phyloP scores from a whole-genome alignment of 1,140 invertebrate genomes.

The Phocides pigmalion region DNA sequence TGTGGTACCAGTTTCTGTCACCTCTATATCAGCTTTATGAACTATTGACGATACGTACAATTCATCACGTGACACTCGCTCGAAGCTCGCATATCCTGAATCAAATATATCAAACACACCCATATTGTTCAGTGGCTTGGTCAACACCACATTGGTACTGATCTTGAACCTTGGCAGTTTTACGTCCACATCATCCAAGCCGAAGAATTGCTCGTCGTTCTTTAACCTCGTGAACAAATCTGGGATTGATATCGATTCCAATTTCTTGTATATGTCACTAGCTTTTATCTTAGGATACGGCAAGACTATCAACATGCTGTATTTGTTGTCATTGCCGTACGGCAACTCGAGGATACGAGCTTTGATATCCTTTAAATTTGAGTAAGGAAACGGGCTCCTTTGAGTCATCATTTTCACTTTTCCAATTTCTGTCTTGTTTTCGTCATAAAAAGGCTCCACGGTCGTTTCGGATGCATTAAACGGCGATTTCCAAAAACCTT shows the following conservation, averaged over 20 bases:
- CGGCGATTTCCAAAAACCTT: constrained; percentile 89
- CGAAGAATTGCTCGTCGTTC: constrained; percentile 65
- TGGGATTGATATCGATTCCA: constrained; percentile 47
- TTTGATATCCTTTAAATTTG: constrained; percentile 81
- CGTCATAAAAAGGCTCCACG: constrained; percentile 83
- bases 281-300: constrained; percentile 57
- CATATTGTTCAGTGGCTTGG: constrained; percentile 85
- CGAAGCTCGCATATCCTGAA: constrained; percentile 85
- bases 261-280: constrained; percentile 55
- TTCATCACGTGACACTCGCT: constrained; percentile 84
- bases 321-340: constrained; percentile 83
- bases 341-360: constrained; percentile 76
- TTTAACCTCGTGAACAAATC: constrained; percentile 77
- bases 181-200: constrained; percentile 85
- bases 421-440: constrained; percentile 76
- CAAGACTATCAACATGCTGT: constrained; percentile 65
- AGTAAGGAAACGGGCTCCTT: constrained; percentile 78
- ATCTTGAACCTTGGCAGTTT: constrained; percentile 89
- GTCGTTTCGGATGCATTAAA: constrained; percentile 87
- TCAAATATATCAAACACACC: constrained; percentile 89
- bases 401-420: constrained; percentile 86
- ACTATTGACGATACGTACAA: constrained; percentile 86
- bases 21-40: constrained; percentile 92
- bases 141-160: constrained; percentile 86
- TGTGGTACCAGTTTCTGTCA: constrained; percentile 91